Evolutionary conservation across 2,113 vertebrate species (phyloP), one percentile per base, ranked within the genome.

Genomic region (Dasyprocta punctata): DNA sequence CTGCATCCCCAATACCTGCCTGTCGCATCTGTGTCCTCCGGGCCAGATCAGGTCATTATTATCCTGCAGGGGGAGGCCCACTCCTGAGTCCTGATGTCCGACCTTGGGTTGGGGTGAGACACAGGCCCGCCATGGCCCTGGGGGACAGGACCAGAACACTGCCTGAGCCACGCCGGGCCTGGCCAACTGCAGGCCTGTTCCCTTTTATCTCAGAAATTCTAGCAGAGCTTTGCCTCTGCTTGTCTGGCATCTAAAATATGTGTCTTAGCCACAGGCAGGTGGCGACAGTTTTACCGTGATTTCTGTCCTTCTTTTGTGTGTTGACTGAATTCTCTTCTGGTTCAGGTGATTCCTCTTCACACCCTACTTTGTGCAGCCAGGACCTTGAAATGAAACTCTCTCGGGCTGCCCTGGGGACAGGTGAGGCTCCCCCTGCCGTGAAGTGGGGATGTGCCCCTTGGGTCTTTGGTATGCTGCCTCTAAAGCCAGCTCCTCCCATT

Each of bases 301-400:
- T 44, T 17, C 28, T 84, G 17, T 41, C 9, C 33, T 44, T 58
- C 36, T 65, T 49, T 38, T 49, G 1, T 3, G 12, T 81, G 38
- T n/a, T 63, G 24, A 92, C 63, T 9, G 26, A n/a, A 52, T 63
- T 91, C 33, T 93, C 67, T 97, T 81, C 65, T 87, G 94, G 12
- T 94, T 96, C 81, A 99, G 98, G 97, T 86, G 95, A 73, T n/a
- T 33, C 80, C 96, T 97, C 96, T 85, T 92, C 98, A 86, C 97
- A 97, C 77, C 81, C 77, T 8, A 83, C 95, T 30, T 1, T 73
- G 58, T 88, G 96, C 95, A 97, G 97, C 96, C 97, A 90, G 82
- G 80, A 41, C 91, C 97, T 85, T n/a, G 98, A 97, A 75, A 90
- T 96, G 81, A 97, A 96, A 96, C 94, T 97, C 24, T 96, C 96